These are phyloP conservation scores for Pelecanus crispus DNA, from an alignment of 2,113 vertebrate genomes.

Conservation along the genomic window DNA sequence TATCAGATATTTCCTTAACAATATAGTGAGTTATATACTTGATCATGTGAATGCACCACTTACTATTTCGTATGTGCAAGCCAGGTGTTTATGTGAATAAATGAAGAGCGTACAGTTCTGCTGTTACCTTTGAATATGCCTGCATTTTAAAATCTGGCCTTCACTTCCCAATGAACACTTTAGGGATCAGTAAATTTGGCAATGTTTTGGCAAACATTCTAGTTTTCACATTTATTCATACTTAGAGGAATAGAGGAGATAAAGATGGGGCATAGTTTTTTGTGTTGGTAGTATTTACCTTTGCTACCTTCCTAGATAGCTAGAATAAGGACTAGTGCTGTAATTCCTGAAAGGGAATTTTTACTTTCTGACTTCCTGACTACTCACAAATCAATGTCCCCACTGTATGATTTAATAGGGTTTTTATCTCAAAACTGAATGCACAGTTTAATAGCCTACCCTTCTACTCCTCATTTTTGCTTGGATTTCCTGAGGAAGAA, in stretches of 20 bases:
- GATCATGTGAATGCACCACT: not conserved
- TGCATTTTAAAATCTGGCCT: not conserved
- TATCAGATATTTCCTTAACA: not conserved
- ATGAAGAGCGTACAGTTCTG: not conserved
- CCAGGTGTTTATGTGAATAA: not conserved
- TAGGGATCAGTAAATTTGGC: not conserved
- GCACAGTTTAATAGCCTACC: not conserved
- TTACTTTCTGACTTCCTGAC: not conserved
- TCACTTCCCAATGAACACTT: not conserved
- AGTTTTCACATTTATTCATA: not conserved
- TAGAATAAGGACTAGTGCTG: not conserved
- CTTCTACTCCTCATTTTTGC: not conserved
- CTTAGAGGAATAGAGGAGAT: not conserved
- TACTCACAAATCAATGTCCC: not conserved
- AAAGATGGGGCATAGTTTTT: not conserved
- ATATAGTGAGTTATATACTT: not conserved
- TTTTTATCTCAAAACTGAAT: not conserved
- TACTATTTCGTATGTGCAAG: not conserved
- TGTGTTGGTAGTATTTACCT: not conserved
- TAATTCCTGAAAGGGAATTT: not conserved
- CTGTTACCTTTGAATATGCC: not conserved
- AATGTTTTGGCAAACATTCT: not conserved
- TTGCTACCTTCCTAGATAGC: not conserved
- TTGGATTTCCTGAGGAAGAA: not conserved
- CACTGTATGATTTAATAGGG: not conserved